Evolutionary conservation across 1,140 invertebrate species (phyloP).

Genomic region (Procambarus virginalis): DNA sequence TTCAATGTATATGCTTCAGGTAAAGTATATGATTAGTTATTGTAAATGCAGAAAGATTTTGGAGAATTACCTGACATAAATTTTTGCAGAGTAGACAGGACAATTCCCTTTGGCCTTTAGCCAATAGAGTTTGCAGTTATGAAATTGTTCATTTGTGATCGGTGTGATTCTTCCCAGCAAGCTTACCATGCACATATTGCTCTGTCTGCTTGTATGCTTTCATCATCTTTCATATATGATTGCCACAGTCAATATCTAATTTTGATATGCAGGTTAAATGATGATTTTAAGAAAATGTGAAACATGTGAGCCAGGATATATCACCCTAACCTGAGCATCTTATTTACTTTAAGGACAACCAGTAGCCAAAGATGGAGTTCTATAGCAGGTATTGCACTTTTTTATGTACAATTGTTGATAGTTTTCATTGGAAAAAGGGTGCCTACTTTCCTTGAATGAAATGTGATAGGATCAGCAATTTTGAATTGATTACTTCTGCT

Average conservation of each 20-base stretch:
- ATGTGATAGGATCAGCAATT: conserved; percentile 15
- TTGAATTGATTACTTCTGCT: neutral
- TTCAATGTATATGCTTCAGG: neutral
- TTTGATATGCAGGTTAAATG: neutral
- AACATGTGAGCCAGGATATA: neutral
- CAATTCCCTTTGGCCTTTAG: neutral
- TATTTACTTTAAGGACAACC: conserved; percentile 54
- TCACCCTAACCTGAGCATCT: conserved; percentile 31
- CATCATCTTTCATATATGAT: neutral
- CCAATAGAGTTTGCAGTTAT: neutral
- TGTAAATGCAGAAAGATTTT: neutral
- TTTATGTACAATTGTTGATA: conserved; percentile 8
- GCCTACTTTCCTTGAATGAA: conserved; percentile 17
- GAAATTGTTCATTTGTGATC: neutral
- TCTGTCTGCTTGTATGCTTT: neutral
- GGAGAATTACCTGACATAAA: neutral
- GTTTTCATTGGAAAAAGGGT: conserved; percentile 19
- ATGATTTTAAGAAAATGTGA: neutral
- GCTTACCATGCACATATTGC: neutral
- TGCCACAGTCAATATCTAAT: neutral
- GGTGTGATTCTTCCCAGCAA: neutral
- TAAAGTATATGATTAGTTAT: neutral
- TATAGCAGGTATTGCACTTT: conserved; percentile 56
- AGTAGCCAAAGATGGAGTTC: conserved; percentile 65
- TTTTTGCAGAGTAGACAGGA: neutral